phyloP scores from a whole-genome alignment of 2,888 invertebrate species.

The Tetheella fluctuosa region DNA sequence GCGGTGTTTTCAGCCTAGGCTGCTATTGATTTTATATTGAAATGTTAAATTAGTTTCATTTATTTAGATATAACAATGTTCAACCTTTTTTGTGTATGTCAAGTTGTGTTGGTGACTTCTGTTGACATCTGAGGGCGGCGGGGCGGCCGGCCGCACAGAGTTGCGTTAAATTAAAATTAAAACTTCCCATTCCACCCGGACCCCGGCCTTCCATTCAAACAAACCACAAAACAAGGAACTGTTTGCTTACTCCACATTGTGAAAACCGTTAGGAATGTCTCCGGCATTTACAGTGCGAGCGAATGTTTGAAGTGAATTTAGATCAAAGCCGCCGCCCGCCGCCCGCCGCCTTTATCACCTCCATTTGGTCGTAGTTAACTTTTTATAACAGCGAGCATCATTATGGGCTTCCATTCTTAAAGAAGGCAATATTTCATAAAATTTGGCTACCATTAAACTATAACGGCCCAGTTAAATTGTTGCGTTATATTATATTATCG shows the following conservation, averaged over 20 bases:
- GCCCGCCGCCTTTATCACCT: conserved; percentile 1
- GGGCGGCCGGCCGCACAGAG: neutral
- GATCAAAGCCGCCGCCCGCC: neutral
- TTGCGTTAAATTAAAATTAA: conserved; percentile 38
- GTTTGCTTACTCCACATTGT: conserved; percentile 41
- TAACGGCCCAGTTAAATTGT: neutral
- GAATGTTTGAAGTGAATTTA: too few relatives aligned
- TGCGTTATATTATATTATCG: neutral
- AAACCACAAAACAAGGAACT: conserved; percentile 41
- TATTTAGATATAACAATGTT: neutral
- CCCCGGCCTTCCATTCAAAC: conserved; percentile 27
- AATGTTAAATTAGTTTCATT: neutral
- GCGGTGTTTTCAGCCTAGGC: too few relatives aligned
- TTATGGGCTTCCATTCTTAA: conserved; percentile 9
- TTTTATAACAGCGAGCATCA: conserved; percentile 11
- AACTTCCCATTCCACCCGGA: conserved; percentile 27
- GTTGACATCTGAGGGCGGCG: neutral
- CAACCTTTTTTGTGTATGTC: neutral
- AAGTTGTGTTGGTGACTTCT: neutral
- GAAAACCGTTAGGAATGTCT: conserved; percentile 38
- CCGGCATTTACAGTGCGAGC: conserved; percentile 21
- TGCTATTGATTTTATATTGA: neutral
- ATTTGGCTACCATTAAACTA: conserved; percentile 13
- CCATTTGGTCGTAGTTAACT: conserved; percentile 12
- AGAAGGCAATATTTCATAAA: conserved; percentile 11